phyloP scores from a whole-genome alignment of 2,888 invertebrate species.

The Rhyacophila evoluta region DNA sequence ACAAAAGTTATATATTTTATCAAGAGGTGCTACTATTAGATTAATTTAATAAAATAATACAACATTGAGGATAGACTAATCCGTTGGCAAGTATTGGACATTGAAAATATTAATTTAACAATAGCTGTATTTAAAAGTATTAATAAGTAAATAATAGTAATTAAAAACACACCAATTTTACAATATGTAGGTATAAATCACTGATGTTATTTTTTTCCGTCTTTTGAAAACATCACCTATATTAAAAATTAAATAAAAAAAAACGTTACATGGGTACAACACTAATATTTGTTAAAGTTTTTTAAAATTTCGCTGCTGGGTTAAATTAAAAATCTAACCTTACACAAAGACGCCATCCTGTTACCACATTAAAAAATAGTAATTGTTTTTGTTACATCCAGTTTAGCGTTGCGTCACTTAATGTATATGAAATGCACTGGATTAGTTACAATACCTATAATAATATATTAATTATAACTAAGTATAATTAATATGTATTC shows the following conservation, averaged over 20 bases:
- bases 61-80: no score
- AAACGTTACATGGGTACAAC: background rate
- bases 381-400: background rate
- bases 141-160: background rate
- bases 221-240: background rate
- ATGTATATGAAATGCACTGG: conserved; percentile 19
- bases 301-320: background rate
- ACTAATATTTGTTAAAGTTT: background rate
- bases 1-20: background rate
- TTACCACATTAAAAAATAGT: background rate
- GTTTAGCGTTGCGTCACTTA: conserved; percentile 22
- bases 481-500: background rate
- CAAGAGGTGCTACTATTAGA: background rate
- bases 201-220: background rate
- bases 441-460: background rate
- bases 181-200: no score
- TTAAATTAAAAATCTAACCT: background rate
- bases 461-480: conserved; percentile 1
- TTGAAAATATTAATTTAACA: background rate
- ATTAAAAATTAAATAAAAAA: background rate
- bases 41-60: background rate
- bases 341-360: background rate
- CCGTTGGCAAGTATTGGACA: background rate
- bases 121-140: background rate
- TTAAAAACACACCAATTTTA: background rate